A percentile compares a stretch with the other conserved stretches of the same genome.
These are phyloP conservation scores for Drosophila antonietae DNA, from an alignment of 2,888 invertebrate species.

Conservation along the genomic window DNA sequence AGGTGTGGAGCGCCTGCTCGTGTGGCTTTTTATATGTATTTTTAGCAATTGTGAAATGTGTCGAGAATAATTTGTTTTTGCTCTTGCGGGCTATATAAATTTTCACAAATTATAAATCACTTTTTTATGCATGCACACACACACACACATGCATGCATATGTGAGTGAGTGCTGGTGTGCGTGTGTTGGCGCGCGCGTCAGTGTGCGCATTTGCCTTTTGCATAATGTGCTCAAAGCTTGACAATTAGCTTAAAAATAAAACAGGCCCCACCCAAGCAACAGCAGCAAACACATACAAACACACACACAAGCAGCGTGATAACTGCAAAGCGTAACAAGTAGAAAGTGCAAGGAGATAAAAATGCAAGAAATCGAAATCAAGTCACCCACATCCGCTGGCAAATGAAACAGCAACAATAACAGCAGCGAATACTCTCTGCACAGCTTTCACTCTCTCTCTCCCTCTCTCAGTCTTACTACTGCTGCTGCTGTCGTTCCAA, in stretches of 20 bases:
- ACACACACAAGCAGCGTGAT: constrained; percentile 3
- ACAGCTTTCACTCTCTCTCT: neutral
- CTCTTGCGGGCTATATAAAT: constrained; percentile 41
- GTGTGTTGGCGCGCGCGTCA: neutral
- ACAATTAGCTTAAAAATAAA: constrained; percentile 65
- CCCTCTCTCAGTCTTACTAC: neutral
- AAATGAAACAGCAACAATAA: constrained; percentile 2
- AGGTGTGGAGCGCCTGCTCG: constrained; percentile 35
- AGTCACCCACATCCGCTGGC: constrained; percentile 52
- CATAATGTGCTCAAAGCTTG: constrained; percentile 58
- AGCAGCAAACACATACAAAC: constrained; percentile 1
- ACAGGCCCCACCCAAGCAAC: constrained; percentile 56
- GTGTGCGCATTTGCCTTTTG: constrained; percentile 34
- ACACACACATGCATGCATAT: constrained; percentile 2
- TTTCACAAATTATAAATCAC: constrained; percentile 67
- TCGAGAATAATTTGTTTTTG: constrained; percentile 45
- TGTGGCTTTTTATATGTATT: constrained; percentile 69
- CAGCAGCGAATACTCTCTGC: constrained; percentile 11
- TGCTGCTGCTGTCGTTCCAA: neutral
- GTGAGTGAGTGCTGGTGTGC: neutral
- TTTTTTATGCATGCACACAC: constrained; percentile 36
- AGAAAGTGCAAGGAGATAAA: constrained; percentile 57
- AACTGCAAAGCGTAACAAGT: constrained; percentile 64
- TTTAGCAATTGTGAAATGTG: constrained; percentile 67
- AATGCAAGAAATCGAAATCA: constrained; percentile 54